Percentiles rank a stretch among this genome's conserved stretches.
phyloP scores from a whole-genome alignment of 2,113 vertebrate genomes.

The Piprites chloris region DNA sequence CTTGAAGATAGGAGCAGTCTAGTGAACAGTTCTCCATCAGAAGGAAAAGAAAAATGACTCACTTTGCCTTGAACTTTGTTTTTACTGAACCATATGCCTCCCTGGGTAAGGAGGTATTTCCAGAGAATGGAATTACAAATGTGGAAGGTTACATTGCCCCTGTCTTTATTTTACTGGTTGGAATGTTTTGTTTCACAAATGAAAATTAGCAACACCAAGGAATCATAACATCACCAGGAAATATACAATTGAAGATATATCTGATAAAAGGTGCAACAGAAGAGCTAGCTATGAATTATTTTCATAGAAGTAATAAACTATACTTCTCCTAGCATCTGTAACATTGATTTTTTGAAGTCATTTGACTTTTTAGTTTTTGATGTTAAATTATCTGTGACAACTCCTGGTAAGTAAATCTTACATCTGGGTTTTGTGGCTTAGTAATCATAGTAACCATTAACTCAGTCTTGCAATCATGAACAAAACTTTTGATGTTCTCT shows the following conservation, averaged over 20 bases:
- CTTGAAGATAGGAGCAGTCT: neutral
- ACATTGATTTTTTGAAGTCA: neutral
- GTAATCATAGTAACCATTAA: neutral
- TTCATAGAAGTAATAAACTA: neutral
- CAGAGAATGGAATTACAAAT: neutral
- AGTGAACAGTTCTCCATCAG: neutral
- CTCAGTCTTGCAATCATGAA: neutral
- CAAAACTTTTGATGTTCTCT: neutral
- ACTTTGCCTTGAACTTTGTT: neutral
- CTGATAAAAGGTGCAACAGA: neutral
- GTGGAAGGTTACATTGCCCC: neutral
- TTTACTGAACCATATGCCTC: neutral
- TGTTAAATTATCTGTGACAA: neutral
- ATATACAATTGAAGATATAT: neutral
- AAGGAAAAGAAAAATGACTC: neutral
- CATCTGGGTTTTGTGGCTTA: neutral
- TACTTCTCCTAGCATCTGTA: neutral
- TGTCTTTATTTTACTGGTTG: neutral
- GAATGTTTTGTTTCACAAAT: neutral
- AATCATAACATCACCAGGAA: neutral
- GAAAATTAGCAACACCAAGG: neutral
- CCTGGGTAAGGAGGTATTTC: neutral
- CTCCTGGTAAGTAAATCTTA: neutral
- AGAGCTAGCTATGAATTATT: neutral
- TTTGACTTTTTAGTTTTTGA: neutral